phyloP scores from a whole-genome alignment of 1,140 invertebrate genomes.

The Rhyzopertha dominica region DNA sequence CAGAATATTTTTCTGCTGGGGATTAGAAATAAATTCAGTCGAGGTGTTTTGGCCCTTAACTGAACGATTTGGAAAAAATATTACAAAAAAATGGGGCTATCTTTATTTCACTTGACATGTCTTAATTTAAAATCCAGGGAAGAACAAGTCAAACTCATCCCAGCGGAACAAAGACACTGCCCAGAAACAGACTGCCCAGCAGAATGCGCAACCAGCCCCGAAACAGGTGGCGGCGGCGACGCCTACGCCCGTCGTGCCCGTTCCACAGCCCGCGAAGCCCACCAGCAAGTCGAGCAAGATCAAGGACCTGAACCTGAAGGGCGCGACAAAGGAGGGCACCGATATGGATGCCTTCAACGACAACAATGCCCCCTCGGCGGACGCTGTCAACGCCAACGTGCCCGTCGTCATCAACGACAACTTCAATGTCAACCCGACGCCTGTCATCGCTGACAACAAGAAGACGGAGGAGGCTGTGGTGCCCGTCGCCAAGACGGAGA shows the following conservation, averaged over 20 bases:
- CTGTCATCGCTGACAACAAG: slow-evolving; percentile 5
- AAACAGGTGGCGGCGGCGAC: slow-evolving; percentile 14
- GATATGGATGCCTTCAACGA: slow-evolving; percentile 47
- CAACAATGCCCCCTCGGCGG: slow-evolving; percentile 16
- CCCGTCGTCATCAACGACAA: slow-evolving; percentile 5
- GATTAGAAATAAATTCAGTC: too few species aligned
- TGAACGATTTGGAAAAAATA: too few species aligned
- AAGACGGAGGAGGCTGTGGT: slow-evolving; percentile 3
- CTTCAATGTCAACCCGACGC: slow-evolving; percentile 15
- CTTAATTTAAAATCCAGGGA: slow-evolving; percentile 1
- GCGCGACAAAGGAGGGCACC: slow-evolving; percentile 45
- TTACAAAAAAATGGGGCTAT: too few species aligned
- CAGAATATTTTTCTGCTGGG: too few species aligned
- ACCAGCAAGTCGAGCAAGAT: slow-evolving; percentile 40
- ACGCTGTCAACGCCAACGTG: slow-evolving; percentile 24
- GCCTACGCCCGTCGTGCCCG: slow-evolving; percentile 22
- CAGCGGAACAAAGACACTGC: slow-evolving; percentile 4
- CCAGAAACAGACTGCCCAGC: too few species aligned
- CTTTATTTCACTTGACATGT: too few species aligned
- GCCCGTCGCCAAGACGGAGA: slow-evolving; percentile 14
- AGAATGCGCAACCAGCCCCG: slow-evolving; percentile 4
- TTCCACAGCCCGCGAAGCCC: slow-evolving; percentile 30
- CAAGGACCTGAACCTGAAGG: slow-evolving; percentile 43
- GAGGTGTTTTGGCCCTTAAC: too few species aligned
- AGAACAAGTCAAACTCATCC: not conserved